Percentiles rank a stretch among this genome's conserved stretches.
Conservation (phyloP, 1,140 invertebrate species). For the Platyscapa corneri region DNA sequence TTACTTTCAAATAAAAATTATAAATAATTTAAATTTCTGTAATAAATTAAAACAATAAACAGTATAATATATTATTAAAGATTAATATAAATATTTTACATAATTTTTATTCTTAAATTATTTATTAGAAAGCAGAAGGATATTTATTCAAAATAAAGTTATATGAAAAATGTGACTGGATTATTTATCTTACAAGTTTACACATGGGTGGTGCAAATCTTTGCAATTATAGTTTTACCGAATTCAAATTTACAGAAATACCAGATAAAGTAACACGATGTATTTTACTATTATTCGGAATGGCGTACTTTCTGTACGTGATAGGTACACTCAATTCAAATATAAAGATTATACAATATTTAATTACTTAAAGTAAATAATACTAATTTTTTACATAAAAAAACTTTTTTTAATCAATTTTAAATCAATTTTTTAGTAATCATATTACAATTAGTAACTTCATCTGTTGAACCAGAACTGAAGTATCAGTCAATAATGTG, state of each 20-base stretch:
- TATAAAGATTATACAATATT: background rate
- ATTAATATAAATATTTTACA: background rate
- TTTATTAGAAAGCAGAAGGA: slow-evolving; percentile 52
- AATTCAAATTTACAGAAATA: slow-evolving; percentile 53
- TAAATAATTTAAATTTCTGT: background rate
- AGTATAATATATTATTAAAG: background rate
- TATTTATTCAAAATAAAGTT: slow-evolving; percentile 53
- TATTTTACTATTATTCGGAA: slow-evolving; percentile 59
- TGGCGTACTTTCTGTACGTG: slow-evolving; percentile 59
- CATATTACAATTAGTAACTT: slow-evolving; percentile 59
- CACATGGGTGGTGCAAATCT: slow-evolving; percentile 63
- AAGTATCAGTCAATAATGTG: slow-evolving; percentile 64
- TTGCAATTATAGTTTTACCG: slow-evolving; percentile 58
- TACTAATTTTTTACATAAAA: background rate
- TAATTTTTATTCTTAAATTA: background rate
- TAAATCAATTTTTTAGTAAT: slow-evolving; percentile 55
- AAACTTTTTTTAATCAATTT: background rate
- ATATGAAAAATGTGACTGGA: slow-evolving; percentile 47
- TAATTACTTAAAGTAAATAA: background rate
- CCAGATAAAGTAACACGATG: slow-evolving; percentile 59
- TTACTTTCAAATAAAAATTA: no score
- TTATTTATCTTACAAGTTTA: slow-evolving; percentile 60
- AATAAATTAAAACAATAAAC: background rate
- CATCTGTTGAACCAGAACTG: slow-evolving; percentile 58
- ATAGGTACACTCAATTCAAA: slow-evolving; percentile 54